Evolutionary conservation across 2,888 invertebrate genomes (phyloP), one percentile per base, ranked within the genome.

Genomic region (Drosophila cracens): DNA sequence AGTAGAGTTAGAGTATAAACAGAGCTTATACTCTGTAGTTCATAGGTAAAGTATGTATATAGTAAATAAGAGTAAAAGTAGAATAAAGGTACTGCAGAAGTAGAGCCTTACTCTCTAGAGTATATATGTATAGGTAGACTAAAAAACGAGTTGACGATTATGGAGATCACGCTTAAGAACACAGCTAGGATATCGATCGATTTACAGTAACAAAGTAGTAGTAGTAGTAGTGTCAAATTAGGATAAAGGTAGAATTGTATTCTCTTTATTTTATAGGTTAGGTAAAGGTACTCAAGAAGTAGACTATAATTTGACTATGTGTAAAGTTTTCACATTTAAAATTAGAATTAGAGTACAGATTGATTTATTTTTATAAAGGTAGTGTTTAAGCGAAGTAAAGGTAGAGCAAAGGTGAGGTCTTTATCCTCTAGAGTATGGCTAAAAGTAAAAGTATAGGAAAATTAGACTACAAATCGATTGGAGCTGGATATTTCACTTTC

Each of bases 401-500:
- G n/a, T 40, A 40, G 0, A 10, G 0, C n/a, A 40, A 8, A 10
- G n/a, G 1, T n/a, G 4, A 38, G 8, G n/a, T n/a, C 4, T 10
- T 1, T 11, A 11, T n/a, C 0, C 1, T 3, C n/a, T 1, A 43
- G 5, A 21, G 11, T 13, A 1, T 21, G 11, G 21, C 3, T 21
- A 13, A 43, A 43, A 21, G 3, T 21, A 3, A 11, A 21, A 43
- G 11, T 43, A 5, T 11, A 3, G 43, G 3, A 13, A 13, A 13
- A 21, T 3, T 13, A 7, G 13, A 13, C 3, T 13, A 13, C 3
- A 2, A 21, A 43, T 43, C 21, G n/a, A 46, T 7, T 16, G 6
- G 1, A 21, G 21, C 3, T 21, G 4, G 7, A 40, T 10, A n/a
- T 13, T n/a, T n/a, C 38, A 40, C 8, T 3, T 18, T 13, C 4